Conservation (phyloP, 2,888 invertebrate genomes). For the Celastrina argiolus region DNA sequence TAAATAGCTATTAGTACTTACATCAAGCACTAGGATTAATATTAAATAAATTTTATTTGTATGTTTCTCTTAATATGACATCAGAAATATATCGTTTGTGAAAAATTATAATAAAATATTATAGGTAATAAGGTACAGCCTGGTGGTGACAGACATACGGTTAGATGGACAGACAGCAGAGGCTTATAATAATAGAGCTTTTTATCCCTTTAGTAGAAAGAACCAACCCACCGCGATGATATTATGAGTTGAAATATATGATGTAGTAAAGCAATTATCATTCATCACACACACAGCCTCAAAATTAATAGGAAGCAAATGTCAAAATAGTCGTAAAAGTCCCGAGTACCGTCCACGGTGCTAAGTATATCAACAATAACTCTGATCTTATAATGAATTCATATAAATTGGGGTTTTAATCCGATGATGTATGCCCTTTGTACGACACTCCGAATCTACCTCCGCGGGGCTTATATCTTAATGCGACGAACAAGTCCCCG, state of each 20-base stretch:
- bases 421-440: constrained; percentile 65
- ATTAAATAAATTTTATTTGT: too few species aligned
- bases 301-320: constrained; percentile 57
- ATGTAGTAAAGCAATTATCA: constrained; percentile 8
- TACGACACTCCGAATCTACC: constrained; percentile 48
- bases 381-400: constrained; percentile 56
- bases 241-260: neutral
- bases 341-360: constrained; percentile 51
- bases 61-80: too few species aligned
- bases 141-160: too few species aligned
- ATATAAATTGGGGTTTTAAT: constrained; percentile 69
- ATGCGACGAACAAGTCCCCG: constrained; percentile 58
- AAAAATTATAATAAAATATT: too few species aligned
- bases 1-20: too few species aligned
- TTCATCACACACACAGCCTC: neutral
- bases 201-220: too few species aligned
- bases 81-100: too few species aligned
- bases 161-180: too few species aligned
- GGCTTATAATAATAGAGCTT: too few species aligned
- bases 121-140: too few species aligned
- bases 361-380: constrained; percentile 62
- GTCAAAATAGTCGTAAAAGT: constrained; percentile 66
- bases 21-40: too few species aligned
- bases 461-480: constrained; percentile 59
- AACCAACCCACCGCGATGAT: neutral